phyloP scores from a whole-genome alignment of 2,888 invertebrate species.

The Branchellion lobata region DNA sequence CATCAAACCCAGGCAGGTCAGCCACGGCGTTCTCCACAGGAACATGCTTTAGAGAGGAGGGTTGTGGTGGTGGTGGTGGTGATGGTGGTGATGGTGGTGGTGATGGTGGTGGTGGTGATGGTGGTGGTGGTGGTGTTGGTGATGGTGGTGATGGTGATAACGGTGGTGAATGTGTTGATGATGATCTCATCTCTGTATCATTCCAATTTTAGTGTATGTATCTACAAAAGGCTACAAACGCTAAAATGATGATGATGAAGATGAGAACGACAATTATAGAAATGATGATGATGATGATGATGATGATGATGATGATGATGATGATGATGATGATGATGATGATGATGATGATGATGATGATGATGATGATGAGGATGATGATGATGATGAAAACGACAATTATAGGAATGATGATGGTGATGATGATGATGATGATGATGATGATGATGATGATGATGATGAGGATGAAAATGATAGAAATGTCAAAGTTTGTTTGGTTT shows the following conservation, averaged over 20 bases:
- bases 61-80: not conserved
- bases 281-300: no score
- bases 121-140: no score
- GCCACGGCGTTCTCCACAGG: slow-evolving; percentile 93
- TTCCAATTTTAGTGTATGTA: no score
- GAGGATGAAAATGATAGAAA: not conserved
- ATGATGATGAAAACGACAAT: not conserved
- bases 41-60: slow-evolving; percentile 74
- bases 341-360: slow-evolving; percentile 17
- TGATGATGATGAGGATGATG: not conserved
- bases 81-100: no score
- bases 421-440: not conserved
- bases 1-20: slow-evolving; percentile 86
- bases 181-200: no score
- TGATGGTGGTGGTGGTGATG: not conserved
- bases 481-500: not conserved
- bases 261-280: no score
- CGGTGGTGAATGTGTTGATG: no score
- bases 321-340: slow-evolving; percentile 41
- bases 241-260: no score
- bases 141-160: no score
- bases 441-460: not conserved
- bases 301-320: slow-evolving; percentile 44
- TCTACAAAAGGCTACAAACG: no score
- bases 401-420: slow-evolving; percentile 22